Evolutionary conservation across 2,888 invertebrate genomes (phyloP).

Genomic region (Bombylius discolor): DNA sequence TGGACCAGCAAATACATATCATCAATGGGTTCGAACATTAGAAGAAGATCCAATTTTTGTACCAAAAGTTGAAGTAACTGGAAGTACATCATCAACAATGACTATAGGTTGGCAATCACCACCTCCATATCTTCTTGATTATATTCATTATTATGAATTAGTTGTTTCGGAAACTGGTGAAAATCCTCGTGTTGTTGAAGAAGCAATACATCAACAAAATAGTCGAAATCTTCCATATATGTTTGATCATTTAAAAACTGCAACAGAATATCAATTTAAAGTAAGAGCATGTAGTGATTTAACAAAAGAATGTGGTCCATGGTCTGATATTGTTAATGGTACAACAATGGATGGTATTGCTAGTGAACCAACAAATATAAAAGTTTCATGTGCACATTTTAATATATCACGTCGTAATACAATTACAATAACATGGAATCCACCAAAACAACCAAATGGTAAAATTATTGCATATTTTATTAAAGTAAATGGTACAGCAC

Average conservation of each 20-base stretch:
- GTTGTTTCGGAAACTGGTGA: slow-evolving; percentile 47
- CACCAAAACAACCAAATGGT: slow-evolving; percentile 61
- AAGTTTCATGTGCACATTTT: slow-evolving; percentile 51
- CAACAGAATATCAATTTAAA: slow-evolving; percentile 68
- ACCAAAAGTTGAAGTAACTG: slow-evolving; percentile 66
- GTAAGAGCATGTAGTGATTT: slow-evolving; percentile 70
- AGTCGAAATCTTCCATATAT: slow-evolving; percentile 57
- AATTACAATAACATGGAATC: slow-evolving; percentile 59
- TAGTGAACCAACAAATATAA: slow-evolving; percentile 56
- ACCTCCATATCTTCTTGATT: slow-evolving; percentile 48
- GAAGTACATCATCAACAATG: slow-evolving; percentile 50
- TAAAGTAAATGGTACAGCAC: slow-evolving; percentile 42
- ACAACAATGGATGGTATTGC: slow-evolving; percentile 74
- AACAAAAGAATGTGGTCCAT: slow-evolving; percentile 59
- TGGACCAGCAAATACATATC: slow-evolving; percentile 41
- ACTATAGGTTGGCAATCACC: slow-evolving; percentile 70
- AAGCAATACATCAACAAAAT: slow-evolving; percentile 52
- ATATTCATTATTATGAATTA: slow-evolving; percentile 63
- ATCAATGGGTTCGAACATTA: slow-evolving; percentile 47
- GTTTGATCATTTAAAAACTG: slow-evolving; percentile 61
- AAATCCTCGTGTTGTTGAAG: slow-evolving; percentile 38
- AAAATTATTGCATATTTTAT: slow-evolving; percentile 66
- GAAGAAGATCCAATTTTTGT: slow-evolving; percentile 62
- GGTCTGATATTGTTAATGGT: slow-evolving; percentile 64
- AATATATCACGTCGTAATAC: slow-evolving; percentile 40